Conservation (phyloP, 2,113 vertebrate species). For the Corydoras sp. region DNA sequence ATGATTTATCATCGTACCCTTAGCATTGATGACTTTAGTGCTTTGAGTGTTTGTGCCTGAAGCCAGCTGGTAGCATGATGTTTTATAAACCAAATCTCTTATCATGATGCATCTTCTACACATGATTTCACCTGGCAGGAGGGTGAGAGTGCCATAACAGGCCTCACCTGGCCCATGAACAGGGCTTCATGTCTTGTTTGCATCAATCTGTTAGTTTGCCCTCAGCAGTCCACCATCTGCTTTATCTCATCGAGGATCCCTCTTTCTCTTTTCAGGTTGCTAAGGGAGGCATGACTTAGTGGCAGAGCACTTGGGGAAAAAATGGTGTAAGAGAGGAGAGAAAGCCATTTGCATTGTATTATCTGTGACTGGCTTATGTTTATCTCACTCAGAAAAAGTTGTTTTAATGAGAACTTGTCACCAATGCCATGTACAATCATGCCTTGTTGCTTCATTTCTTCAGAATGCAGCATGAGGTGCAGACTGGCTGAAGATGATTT, state of each 20-base stretch:
- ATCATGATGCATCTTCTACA: slow-evolving; percentile 56
- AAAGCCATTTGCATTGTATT: background rate
- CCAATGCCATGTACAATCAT: background rate
- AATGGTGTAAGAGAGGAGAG: slow-evolving; percentile 13
- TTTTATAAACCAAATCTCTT: slow-evolving; percentile 66
- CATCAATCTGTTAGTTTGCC: slow-evolving; percentile 49
- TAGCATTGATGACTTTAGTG: slow-evolving; percentile 37
- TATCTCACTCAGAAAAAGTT: background rate
- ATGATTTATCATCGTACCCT: slow-evolving; percentile 46
- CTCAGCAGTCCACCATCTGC: slow-evolving; percentile 39
- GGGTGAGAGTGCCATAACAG: slow-evolving; percentile 17
- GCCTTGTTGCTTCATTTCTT: slow-evolving; percentile 5
- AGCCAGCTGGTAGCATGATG: slow-evolving; percentile 59
- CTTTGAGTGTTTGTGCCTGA: slow-evolving; percentile 36
- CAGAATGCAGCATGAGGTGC: background rate
- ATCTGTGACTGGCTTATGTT: background rate
- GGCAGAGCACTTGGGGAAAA: slow-evolving; percentile 28
- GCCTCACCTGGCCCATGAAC: slow-evolving; percentile 38
- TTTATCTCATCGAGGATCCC: slow-evolving; percentile 42
- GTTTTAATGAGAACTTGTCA: slow-evolving; percentile 5
- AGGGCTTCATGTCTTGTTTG: slow-evolving; percentile 39
- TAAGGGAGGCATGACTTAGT: slow-evolving; percentile 35
- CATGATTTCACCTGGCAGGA: slow-evolving; percentile 52
- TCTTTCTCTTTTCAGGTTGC: slow-evolving; percentile 28
- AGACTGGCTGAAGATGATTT: slow-evolving; percentile 10